These are phyloP conservation scores for Rotaria macrura DNA, from an alignment of 2,888 invertebrate species.

Conservation along the genomic window DNA sequence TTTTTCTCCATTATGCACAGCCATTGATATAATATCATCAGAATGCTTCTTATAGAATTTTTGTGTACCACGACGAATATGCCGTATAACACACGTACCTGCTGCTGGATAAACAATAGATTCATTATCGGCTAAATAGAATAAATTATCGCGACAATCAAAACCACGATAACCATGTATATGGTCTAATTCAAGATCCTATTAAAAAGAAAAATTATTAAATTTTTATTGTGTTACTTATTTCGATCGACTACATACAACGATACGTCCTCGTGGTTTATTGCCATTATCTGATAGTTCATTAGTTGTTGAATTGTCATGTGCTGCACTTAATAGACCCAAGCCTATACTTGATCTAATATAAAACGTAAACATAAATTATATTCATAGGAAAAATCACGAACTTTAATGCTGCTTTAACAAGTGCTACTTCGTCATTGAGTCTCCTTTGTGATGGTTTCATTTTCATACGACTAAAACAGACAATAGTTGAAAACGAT, in stretches of 20 bases:
- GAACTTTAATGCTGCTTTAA: background rate
- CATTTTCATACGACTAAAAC: background rate
- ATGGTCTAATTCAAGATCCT: slow-evolving; percentile 47
- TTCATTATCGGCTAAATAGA: slow-evolving; percentile 46
- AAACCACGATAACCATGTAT: slow-evolving; percentile 50
- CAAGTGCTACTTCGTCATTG: background rate
- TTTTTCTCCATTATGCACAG: slow-evolving; percentile 47
- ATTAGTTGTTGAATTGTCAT: background rate
- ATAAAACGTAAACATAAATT: no score
- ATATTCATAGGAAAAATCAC: background rate
- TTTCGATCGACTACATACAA: background rate
- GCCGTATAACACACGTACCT: slow-evolving; percentile 48
- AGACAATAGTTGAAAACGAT: background rate
- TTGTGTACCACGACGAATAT: slow-evolving; percentile 44
- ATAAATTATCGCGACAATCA: slow-evolving; percentile 47
- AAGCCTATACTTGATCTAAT: background rate
- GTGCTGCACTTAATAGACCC: background rate
- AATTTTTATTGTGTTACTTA: no score
- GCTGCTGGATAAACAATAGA: slow-evolving; percentile 50
- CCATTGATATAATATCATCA: slow-evolving; percentile 49
- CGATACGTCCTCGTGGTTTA: background rate
- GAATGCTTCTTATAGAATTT: slow-evolving; percentile 49
- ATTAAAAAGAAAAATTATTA: background rate
- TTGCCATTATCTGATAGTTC: background rate
- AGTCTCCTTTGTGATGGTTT: background rate